Evolutionary conservation across 2,797 vertebrate genomes (phyloP).

Genomic region (Pseudochromis fuscus): DNA sequence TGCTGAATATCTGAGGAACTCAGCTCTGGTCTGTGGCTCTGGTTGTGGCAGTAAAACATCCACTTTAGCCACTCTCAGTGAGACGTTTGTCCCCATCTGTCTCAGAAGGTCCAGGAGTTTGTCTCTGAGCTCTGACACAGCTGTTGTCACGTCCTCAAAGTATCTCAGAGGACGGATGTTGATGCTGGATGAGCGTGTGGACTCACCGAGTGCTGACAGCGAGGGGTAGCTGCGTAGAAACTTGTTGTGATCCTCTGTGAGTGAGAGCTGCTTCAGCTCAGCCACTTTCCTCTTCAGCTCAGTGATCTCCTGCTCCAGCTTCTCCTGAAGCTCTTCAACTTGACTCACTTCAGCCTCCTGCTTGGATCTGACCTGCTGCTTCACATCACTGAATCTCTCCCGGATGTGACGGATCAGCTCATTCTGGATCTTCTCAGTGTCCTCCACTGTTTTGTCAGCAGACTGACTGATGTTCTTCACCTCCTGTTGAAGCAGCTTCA

Average conservation of each 20-base stretch:
- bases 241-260: conserved; percentile 12
- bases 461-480: conserved; percentile 19
- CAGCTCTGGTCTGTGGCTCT: no score
- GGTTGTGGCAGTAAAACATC: no score
- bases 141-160: no score
- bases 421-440: neutral
- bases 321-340: no score
- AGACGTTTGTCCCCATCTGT: no score
- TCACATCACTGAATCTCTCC: conserved; percentile 17
- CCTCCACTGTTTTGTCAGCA: conserved; percentile 1
- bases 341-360: conserved; percentile 6
- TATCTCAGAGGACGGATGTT: no score
- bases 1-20: no score
- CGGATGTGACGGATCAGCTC: neutral
- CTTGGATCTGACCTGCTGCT: conserved; percentile 23
- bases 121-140: no score
- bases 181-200: no score
- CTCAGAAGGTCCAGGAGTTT: no score
- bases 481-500: conserved; percentile 20
- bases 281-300: conserved; percentile 14
- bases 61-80: no score
- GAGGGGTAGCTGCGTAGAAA: conserved; percentile 5
- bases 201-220: no score
- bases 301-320: neutral
- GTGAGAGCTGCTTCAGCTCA: conserved; percentile 17